Percentiles rank a stretch among this genome's conserved stretches.
Evolutionary conservation across 2,113 vertebrate species (phyloP).

Genomic region (Oreocharis arfaki): DNA sequence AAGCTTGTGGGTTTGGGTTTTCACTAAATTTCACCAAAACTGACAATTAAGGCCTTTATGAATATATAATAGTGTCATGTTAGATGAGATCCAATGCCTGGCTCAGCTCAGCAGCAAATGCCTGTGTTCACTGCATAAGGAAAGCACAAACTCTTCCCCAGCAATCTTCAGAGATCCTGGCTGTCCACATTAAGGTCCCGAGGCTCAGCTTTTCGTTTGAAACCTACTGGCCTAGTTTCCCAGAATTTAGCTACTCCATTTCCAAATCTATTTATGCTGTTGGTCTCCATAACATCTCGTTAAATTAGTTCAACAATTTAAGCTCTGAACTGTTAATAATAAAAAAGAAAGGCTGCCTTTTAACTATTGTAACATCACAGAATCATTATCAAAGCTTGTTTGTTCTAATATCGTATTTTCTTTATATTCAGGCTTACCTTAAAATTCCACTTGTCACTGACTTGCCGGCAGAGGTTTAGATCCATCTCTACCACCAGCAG

Average conservation of each 20-base stretch:
- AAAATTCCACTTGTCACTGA: constrained; percentile 91
- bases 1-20: neutral
- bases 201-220: neutral
- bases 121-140: accelerated
- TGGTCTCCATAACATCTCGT: neutral
- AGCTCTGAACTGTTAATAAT: neutral
- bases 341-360: neutral
- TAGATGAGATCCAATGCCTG: neutral
- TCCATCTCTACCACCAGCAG: constrained; percentile 88
- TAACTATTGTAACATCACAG: neutral
- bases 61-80: neutral
- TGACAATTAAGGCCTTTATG: neutral
- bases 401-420: neutral
- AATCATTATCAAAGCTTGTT: neutral
- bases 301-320: neutral
- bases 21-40: neutral
- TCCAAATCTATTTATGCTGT: neutral
- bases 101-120: neutral
- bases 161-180: neutral
- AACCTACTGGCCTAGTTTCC: neutral
- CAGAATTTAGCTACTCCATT: neutral
- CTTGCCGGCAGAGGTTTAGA: constrained; percentile 91
- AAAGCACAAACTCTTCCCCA: neutral
- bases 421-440: constrained; percentile 75
- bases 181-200: neutral